Evolutionary conservation across 2,888 invertebrate genomes (phyloP), one percentile per base, ranked within the genome.

Genomic region (Nesidiocoris tenuis): DNA sequence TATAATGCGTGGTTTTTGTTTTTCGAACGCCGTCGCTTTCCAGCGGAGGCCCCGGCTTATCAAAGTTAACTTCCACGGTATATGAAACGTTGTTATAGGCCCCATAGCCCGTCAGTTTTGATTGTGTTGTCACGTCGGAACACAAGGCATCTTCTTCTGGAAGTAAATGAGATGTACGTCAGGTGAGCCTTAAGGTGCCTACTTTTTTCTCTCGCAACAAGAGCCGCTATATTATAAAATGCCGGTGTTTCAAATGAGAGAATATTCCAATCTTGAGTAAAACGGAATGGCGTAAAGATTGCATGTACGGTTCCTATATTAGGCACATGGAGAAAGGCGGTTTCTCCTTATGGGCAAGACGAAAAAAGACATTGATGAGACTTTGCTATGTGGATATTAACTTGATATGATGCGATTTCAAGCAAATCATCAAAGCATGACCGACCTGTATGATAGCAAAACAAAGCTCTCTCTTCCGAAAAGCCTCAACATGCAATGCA

Each of bases 211-310:
- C 71, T 23, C 70, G 57, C 70, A 55, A 23, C 23, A 22, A 59
- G 57, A 39, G 39, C 39, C 39, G 39, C 39, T 39, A 39, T 39
- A 39, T 39, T 39, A 39, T 39, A n/a, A n/a, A n/a, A 39, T 39
- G 39, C 39, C 39, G 39, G 5, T 3, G 39, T 12, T 39, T 57
- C 59, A 57, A 59, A 70, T 70, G 70, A 57, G 39, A 39, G 57
- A 70, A 70, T 70, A 70, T 70, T 70, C 70, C 70, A 70, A 70
- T 70, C 70, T 70, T 70, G 70, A 59, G 70, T 70, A 57, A 70
- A 70, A 70, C 59, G 59, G 57, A 70, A 70, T 39, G 24, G 57
- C 70, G 70, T 59, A 67, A 67, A 54, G 21, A 55, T 67, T 67
- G 54, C 55, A 55, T 54, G 54, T 59, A 59, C 59, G 59, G 39